These are phyloP conservation scores for Larimichthys polyactis DNA, from an alignment of 2,113 vertebrate species.

Conservation along the genomic window DNA sequence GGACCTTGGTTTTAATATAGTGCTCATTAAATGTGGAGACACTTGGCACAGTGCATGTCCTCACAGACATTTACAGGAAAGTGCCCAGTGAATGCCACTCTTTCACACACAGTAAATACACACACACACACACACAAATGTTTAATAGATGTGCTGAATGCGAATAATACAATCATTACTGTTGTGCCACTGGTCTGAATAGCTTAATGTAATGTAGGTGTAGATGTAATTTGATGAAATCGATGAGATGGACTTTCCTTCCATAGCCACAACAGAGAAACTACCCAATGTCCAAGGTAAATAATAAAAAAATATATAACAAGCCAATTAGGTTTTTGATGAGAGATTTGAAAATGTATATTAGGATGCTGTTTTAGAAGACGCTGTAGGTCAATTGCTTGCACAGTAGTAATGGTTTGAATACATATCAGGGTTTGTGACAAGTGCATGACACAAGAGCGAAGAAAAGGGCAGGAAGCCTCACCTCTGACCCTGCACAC, in stretches of 20 bases:
- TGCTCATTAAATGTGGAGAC: slow-evolving; percentile 53
- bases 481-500: slow-evolving; percentile 41
- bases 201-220: background rate
- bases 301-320: background rate
- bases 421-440: slow-evolving; percentile 51
- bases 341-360: background rate
- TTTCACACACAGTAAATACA: slow-evolving; percentile 14
- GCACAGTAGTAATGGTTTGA: slow-evolving; percentile 14
- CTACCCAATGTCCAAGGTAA: background rate
- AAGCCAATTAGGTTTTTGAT: background rate
- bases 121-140: slow-evolving; percentile 6
- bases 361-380: background rate
- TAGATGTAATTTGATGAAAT: slow-evolving; percentile 3
- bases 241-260: background rate
- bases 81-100: background rate
- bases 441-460: slow-evolving; percentile 50
- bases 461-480: slow-evolving; percentile 55
- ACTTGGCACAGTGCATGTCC: slow-evolving; percentile 49
- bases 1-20: slow-evolving; percentile 47
- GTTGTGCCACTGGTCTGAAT: background rate
- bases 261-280: background rate
- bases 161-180: slow-evolving; percentile 8
- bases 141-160: background rate
- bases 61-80: slow-evolving; percentile 28
- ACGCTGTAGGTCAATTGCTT: background rate